Evolutionary conservation across 2,888 invertebrate genomes (phyloP).

Genomic region (Eristalis pertinax): DNA sequence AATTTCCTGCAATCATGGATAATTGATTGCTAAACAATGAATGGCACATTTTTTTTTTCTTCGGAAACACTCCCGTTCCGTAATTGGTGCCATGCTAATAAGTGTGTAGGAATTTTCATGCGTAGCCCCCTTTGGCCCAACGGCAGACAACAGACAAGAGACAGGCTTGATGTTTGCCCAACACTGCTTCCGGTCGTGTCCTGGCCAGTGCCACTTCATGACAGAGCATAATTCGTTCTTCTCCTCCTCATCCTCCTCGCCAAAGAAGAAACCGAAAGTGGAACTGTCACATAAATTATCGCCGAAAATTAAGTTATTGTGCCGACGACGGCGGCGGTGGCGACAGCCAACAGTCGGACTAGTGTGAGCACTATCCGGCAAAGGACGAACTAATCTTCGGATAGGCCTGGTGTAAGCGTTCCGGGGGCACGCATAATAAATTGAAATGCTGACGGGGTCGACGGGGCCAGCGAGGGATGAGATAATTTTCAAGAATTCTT

Average conservation of each 20-base stretch:
- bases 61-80: background rate
- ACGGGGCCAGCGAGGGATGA: constrained; percentile 3
- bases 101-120: constrained; percentile 39
- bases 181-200: constrained; percentile 5
- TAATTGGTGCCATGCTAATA: constrained; percentile 48
- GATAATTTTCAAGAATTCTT: constrained; percentile 63
- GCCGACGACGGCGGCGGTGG: constrained; percentile 12
- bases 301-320: constrained; percentile 66
- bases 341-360: background rate
- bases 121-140: constrained; percentile 24
- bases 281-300: constrained; percentile 69
- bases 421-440: constrained; percentile 57
- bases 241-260: background rate
- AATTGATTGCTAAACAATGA: constrained; percentile 71
- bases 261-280: background rate
- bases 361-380: constrained; percentile 17
- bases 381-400: constrained; percentile 59
- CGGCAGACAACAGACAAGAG: too few relatives aligned
- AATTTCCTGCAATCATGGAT: constrained; percentile 65
- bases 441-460: constrained; percentile 44
- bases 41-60: constrained; percentile 29
- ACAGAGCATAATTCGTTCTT: constrained; percentile 54
- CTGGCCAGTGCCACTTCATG: constrained; percentile 39
- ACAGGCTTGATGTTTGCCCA: constrained; percentile 25
- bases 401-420: constrained; percentile 36